Evolutionary conservation across 2,797 vertebrate genomes (phyloP).

Genomic region (Crypturellus tataupa): DNA sequence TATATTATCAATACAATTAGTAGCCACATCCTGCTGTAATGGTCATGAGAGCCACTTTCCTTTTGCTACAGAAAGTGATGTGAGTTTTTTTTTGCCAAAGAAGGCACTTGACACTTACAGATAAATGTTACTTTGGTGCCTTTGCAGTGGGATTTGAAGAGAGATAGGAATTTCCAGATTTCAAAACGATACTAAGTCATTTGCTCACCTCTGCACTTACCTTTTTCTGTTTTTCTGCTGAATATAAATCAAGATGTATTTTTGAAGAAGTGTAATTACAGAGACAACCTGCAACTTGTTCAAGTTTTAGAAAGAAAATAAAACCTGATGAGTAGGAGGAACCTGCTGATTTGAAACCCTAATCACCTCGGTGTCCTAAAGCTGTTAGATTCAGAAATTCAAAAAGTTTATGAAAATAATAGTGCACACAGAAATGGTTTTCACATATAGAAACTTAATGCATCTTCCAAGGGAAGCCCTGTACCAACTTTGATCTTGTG

Average conservation of each 20-base stretch:
- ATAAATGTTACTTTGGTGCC: not conserved
- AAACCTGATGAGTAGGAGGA: not conserved
- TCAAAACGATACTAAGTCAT: not conserved
- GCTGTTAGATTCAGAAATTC: not conserved
- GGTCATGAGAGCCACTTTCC: not conserved
- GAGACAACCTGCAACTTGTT: not conserved
- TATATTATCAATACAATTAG: not conserved
- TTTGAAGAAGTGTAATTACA: not conserved
- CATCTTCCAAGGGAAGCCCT: not conserved
- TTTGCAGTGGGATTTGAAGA: not conserved
- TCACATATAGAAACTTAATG: not conserved
- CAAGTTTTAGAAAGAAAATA: too few species aligned
- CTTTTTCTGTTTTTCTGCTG: not conserved
- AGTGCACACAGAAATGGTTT: not conserved
- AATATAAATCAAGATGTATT: not conserved
- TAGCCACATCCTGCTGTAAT: not conserved
- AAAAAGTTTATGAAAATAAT: not conserved
- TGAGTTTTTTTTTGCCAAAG: too few species aligned
- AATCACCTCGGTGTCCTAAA: not conserved
- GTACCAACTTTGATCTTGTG: not conserved
- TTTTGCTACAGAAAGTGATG: not conserved
- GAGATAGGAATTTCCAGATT: not conserved
- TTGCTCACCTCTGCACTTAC: not conserved
- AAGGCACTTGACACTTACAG: not conserved
- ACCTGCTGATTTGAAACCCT: not conserved